Evolutionary conservation across 30 jellyfish, hydroid and myxozoan species (phyloP).

Genomic region (Cassiopea xamachana): DNA sequence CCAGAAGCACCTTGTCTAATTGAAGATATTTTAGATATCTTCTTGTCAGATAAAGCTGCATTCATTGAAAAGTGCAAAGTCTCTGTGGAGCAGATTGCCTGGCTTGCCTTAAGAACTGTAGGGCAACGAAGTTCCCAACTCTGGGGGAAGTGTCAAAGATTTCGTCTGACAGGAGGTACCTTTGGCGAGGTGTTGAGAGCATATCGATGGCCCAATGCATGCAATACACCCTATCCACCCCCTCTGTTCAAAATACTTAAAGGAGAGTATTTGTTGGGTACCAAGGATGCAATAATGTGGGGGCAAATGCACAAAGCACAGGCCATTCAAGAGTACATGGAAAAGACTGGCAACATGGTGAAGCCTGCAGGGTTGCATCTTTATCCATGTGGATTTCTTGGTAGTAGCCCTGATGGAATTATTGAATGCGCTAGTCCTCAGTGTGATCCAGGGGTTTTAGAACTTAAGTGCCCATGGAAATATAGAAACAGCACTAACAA

Average conservation of each 20-base stretch:
- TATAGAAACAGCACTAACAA: not conserved
- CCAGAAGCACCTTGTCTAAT: no score
- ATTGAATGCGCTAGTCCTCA: no score
- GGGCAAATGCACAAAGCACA: constrained; percentile 22
- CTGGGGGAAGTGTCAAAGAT: not conserved
- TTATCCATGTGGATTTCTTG: no score
- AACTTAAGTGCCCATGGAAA: no score
- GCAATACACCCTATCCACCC: constrained; percentile 12
- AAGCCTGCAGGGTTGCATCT: no score
- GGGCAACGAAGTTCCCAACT: not conserved
- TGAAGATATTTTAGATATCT: not conserved
- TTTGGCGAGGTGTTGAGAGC: not conserved
- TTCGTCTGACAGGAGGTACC: constrained; percentile 20
- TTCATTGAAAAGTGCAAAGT: constrained; percentile 11
- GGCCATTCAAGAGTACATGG: no score
- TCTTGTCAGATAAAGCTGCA: not conserved
- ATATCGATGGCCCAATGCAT: not conserved
- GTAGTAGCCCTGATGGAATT: no score
- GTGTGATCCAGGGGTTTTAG: no score
- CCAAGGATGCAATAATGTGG: constrained; percentile 17
- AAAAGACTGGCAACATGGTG: no score
- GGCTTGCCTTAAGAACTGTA: not conserved
- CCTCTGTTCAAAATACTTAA: constrained; percentile 1
- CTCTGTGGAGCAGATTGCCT: not conserved
- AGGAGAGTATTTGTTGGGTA: not conserved